A percentile compares a stretch with the other conserved stretches of the same genome.
phyloP scores from a whole-genome alignment of 2,113 vertebrate species.

The Solea senegalensis region DNA sequence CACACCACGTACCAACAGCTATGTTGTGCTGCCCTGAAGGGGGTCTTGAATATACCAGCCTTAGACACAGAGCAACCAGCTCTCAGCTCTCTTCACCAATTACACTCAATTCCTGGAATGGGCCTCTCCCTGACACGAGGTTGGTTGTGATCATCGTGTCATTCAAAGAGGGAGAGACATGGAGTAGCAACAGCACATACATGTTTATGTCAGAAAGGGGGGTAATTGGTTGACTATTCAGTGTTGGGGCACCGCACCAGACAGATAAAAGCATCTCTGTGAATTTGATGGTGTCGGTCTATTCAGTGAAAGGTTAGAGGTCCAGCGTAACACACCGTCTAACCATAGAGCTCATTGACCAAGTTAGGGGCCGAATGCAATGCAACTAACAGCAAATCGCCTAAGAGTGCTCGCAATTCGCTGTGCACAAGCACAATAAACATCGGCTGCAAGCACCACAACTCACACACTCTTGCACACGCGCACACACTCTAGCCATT shows the following conservation, averaged over 20 bases:
- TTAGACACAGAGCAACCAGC: slow-evolving; percentile 69
- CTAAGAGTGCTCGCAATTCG: slow-evolving; percentile 39
- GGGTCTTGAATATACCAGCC: slow-evolving; percentile 65
- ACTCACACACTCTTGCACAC: neutral
- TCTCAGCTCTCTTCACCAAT: slow-evolving; percentile 68
- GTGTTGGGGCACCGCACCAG: slow-evolving; percentile 1
- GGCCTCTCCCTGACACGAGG: slow-evolving; percentile 58
- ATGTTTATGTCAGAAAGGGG: slow-evolving; percentile 44
- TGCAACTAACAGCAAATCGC: slow-evolving; percentile 33
- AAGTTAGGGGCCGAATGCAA: slow-evolving; percentile 39
- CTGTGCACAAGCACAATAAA: slow-evolving; percentile 45
- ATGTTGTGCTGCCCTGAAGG: slow-evolving; percentile 67
- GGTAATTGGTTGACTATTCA: slow-evolving; percentile 68
- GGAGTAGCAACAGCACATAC: slow-evolving; percentile 28
- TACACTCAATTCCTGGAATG: slow-evolving; percentile 67
- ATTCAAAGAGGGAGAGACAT: slow-evolving; percentile 54
- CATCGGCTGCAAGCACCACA: slow-evolving; percentile 11
- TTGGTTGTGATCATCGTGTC: slow-evolving; percentile 61
- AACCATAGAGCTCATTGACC: slow-evolving; percentile 39
- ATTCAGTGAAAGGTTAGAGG: slow-evolving; percentile 49
- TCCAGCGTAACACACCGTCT: slow-evolving; percentile 18
- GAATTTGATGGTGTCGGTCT: slow-evolving; percentile 53
- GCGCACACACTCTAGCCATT: slow-evolving; percentile 33
- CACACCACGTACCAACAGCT: slow-evolving; percentile 71
- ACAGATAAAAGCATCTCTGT: slow-evolving; percentile 60